Conservation (phyloP, 2,113 vertebrate genomes). For the Pomatostomus ruficeps region DNA sequence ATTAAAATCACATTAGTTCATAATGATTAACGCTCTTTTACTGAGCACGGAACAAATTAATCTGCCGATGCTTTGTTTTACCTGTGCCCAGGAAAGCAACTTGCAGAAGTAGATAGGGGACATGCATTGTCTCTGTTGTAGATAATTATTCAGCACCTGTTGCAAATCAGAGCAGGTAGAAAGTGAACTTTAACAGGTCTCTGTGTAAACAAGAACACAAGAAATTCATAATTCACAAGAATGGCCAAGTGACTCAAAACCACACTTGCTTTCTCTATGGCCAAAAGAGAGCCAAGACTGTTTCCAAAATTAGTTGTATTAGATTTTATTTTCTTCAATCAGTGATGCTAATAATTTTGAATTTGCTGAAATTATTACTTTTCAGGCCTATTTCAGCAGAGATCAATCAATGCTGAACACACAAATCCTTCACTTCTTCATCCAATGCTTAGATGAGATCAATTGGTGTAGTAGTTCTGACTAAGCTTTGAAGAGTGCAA, state of each 20-base stretch:
- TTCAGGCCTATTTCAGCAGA: not conserved
- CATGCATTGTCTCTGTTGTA: not conserved
- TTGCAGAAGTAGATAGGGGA: not conserved
- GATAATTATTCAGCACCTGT: not conserved
- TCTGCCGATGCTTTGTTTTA: not conserved
- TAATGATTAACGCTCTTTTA: conserved; percentile 15
- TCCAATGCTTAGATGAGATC: not conserved
- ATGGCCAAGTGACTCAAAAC: not conserved
- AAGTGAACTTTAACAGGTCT: not conserved
- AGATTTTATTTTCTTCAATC: not conserved
- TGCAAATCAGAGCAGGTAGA: not conserved
- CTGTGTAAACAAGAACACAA: not conserved
- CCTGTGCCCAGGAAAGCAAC: not conserved
- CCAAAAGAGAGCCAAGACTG: not conserved
- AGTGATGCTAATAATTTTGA: not conserved
- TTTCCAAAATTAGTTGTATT: not conserved
- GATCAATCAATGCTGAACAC: rapidly evolving
- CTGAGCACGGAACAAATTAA: not conserved
- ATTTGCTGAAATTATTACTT: not conserved
- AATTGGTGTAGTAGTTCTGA: not conserved
- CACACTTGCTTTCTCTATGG: not conserved
- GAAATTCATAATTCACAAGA: not conserved
- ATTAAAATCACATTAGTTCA: conserved; percentile 56
- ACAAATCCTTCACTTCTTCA: not conserved
- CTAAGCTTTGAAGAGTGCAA: not conserved